Percentiles rank a stretch among this genome's conserved stretches.
These are phyloP conservation scores for Carassius gibelio DNA, from an alignment of 2,113 vertebrate species.

Conservation along the genomic window DNA sequence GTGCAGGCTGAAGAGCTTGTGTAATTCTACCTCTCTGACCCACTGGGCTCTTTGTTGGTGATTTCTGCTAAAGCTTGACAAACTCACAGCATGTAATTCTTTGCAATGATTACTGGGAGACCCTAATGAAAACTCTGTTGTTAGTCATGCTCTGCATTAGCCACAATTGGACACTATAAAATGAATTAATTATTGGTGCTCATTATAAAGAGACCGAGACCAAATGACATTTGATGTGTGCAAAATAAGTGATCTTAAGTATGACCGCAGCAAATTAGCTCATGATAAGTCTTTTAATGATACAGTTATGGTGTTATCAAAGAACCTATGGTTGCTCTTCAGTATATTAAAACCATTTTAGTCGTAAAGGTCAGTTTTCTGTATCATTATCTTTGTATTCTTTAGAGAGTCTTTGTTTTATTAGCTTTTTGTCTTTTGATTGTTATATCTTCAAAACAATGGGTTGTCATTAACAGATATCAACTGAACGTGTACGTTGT, in stretches of 20 bases:
- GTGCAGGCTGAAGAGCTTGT: constrained; percentile 10
- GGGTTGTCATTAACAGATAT: not conserved
- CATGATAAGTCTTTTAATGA: constrained; percentile 23
- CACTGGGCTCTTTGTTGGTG: constrained; percentile 11
- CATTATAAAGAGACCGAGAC: not conserved
- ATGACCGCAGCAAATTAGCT: not conserved
- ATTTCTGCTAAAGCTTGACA: constrained; percentile 29
- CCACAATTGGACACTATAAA: constrained; percentile 16
- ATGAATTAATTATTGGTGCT: constrained; percentile 6
- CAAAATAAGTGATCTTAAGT: not conserved
- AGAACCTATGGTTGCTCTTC: not conserved
- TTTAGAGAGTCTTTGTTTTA: not conserved
- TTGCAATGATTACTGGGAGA: constrained; percentile 22
- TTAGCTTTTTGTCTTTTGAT: not conserved
- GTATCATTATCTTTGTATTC: not conserved
- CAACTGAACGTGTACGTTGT: not conserved
- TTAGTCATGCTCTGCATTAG: constrained; percentile 31
- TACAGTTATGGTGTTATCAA: not conserved
- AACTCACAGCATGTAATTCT: constrained; percentile 28
- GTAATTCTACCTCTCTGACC: constrained; percentile 47
- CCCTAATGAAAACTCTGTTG: constrained; percentile 28
- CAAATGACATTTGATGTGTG: constrained; percentile 25
- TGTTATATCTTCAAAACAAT: not conserved
- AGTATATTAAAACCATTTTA: not conserved
- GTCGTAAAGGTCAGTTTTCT: not conserved